Base-by-base conservation (phyloP, 2,888 invertebrate species). In the Cinara cedri region DNA sequence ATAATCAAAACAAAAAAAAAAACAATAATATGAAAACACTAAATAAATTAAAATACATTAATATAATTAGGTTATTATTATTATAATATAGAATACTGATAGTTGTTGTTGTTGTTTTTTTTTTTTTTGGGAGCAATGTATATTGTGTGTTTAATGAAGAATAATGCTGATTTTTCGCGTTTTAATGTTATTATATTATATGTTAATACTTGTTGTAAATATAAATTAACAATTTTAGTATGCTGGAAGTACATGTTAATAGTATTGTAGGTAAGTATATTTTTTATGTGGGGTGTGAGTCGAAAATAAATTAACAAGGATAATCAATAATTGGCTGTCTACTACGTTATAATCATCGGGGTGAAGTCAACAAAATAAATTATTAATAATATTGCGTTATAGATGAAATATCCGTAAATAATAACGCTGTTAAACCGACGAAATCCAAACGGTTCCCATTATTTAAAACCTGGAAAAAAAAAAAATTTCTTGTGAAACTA, bases 341-440 rank as follows among this genome's bases (percentile, higher is more conserved):
- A 76, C 66, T 24, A 44, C 11, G 51, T 51, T 54, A 54, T 19
- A n/a, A n/a, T 54, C n/a, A 8, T 54, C 10, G 24, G 10, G 26
- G 57, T 66, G 49, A 57, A 42, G 9, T 49, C 26, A 68, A 78
- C 76, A 70, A 26, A n/a, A 68, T 68, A 60, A 72, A 57, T 57
- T 62, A 57, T 57, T 26, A 49, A 76, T 76, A 46, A 34, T 78
- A 60, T 78, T 78, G 76, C 76, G 49, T 78, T 60, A 68, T 57
- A 78, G 68, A 78, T 70, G 60, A 78, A 68, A 60, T 78, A 55
- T 78, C n/a, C 68, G 49, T 78, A 70, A 78, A 60, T 78, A 49
- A 78, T 78, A 70, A 78, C 76, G 76, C 60, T 68, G 57, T 78
- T 68, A 60, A 68, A 68, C 68, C 57, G 68, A 60, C 34, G 68